These are phyloP conservation scores for Erethizon dorsatum DNA, from an alignment of 2,797 vertebrate genomes.

Conservation along the genomic window DNA sequence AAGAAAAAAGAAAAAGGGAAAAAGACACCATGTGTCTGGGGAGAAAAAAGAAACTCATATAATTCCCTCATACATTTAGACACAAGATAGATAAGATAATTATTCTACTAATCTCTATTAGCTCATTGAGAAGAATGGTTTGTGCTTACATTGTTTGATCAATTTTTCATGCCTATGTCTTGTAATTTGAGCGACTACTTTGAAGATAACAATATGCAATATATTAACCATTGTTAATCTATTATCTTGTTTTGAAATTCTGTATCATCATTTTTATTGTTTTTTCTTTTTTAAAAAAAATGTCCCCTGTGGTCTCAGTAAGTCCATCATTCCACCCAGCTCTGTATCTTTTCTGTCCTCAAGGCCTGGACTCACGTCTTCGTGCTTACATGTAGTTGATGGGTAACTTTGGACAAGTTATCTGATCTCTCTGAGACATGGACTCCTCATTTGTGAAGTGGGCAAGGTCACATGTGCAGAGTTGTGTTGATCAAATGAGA, in stretches of 20 bases:
- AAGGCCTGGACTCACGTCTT: neutral
- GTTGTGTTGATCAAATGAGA: neutral
- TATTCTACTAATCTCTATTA: too few relatives aligned
- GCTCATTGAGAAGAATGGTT: too few relatives aligned
- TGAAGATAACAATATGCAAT: too few relatives aligned
- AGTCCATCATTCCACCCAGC: neutral
- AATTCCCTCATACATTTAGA: neutral
- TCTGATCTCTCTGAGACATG: neutral
- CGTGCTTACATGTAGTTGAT: neutral
- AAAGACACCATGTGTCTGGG: slow-evolving; percentile 67
- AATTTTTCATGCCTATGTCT: too few relatives aligned
- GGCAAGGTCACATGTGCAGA: neutral
- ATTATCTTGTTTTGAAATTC: too few relatives aligned
- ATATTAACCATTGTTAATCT: too few relatives aligned
- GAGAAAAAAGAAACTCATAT: slow-evolving; percentile 70
- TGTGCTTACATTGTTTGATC: too few relatives aligned
- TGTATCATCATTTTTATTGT: too few relatives aligned
- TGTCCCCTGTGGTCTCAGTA: neutral
- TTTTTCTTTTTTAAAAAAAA: neutral
- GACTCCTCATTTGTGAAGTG: neutral
- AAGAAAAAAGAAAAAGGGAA: too few relatives aligned
- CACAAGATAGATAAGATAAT: too few relatives aligned
- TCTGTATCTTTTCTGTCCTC: neutral
- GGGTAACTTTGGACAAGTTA: neutral
- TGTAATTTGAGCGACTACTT: too few relatives aligned